Evolutionary conservation across 2,888 invertebrate genomes (phyloP).

Genomic region (Harmothoe impar): DNA sequence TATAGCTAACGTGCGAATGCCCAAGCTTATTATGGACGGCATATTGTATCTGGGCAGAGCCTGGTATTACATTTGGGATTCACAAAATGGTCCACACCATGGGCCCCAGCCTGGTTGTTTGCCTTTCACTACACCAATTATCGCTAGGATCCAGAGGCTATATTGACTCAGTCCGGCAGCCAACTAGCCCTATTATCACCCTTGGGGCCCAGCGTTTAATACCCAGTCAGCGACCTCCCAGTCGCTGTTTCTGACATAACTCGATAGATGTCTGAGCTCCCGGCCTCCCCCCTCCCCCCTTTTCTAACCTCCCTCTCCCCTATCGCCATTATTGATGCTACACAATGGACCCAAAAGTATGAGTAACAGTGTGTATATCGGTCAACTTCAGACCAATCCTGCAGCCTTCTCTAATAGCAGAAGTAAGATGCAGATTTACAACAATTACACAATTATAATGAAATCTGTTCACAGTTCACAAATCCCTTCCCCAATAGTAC

Average conservation of each 20-base stretch:
- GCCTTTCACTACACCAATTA: neutral
- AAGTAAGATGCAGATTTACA: too few species aligned
- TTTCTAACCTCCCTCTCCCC: neutral
- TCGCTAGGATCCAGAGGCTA: neutral
- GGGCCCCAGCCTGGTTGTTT: neutral
- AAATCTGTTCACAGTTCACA: too few species aligned
- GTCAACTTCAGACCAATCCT: too few species aligned
- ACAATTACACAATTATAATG: too few species aligned
- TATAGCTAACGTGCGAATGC: too few species aligned
- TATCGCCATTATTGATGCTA: neutral
- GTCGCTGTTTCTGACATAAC: neutral
- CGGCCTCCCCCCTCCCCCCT: neutral
- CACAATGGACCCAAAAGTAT: too few species aligned
- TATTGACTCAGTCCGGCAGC: neutral
- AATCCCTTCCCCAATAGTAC: too few species aligned
- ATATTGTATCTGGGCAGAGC: constrained; percentile 1
- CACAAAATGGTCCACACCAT: constrained; percentile 2
- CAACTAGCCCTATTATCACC: neutral
- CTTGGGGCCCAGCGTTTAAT: neutral
- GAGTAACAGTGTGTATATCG: too few species aligned
- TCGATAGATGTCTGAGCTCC: neutral
- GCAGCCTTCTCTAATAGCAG: too few species aligned
- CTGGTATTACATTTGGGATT: constrained; percentile 3
- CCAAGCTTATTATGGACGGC: neutral
- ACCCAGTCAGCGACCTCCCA: neutral